phyloP scores from a whole-genome alignment of 2,888 invertebrate genomes.

The Rhabditoides inermis region DNA sequence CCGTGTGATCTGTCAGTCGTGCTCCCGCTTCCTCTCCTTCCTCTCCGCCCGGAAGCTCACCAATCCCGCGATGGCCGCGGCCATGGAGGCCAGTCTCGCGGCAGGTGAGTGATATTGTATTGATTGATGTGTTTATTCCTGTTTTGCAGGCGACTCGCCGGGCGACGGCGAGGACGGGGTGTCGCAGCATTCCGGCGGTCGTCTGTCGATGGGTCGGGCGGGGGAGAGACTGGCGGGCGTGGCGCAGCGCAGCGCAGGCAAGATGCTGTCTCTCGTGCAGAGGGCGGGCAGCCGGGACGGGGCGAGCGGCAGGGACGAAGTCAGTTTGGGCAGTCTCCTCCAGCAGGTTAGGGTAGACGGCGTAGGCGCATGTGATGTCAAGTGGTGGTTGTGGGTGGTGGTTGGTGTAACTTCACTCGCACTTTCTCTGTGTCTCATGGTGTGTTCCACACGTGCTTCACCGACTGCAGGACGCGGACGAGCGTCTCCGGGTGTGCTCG shows the following conservation, averaged over 20 bases:
- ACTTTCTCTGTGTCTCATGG: too few relatives aligned
- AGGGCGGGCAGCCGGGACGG: slow-evolving; percentile 22
- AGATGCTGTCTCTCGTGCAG: slow-evolving; percentile 17
- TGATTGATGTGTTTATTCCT: too few relatives aligned
- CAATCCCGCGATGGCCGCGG: slow-evolving; percentile 56
- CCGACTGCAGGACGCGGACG: slow-evolving; percentile 62
- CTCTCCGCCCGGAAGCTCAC: slow-evolving; percentile 55
- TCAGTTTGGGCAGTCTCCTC: slow-evolving; percentile 58
- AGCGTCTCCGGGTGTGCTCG: slow-evolving; percentile 55
- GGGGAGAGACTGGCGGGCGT: slow-evolving; percentile 12
- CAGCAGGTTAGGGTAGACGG: slow-evolving; percentile 51
- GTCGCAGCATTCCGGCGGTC: too few relatives aligned
- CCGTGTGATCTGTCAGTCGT: slow-evolving; percentile 41
- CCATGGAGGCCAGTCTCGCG: too few relatives aligned
- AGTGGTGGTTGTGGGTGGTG: background rate
- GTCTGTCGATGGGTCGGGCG: background rate
- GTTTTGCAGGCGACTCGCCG: too few relatives aligned
- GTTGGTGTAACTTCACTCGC: too few relatives aligned
- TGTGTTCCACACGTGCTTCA: background rate
- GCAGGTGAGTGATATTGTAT: too few relatives aligned
- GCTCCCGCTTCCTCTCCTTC: slow-evolving; percentile 49
- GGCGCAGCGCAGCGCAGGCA: slow-evolving; percentile 19
- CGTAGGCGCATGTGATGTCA: background rate
- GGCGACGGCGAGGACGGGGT: background rate
- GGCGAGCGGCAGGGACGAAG: slow-evolving; percentile 47